Percentiles rank a stretch among this genome's conserved stretches.
Conservation (phyloP, 2,797 vertebrate genomes). For the Lerista edwardsae region DNA sequence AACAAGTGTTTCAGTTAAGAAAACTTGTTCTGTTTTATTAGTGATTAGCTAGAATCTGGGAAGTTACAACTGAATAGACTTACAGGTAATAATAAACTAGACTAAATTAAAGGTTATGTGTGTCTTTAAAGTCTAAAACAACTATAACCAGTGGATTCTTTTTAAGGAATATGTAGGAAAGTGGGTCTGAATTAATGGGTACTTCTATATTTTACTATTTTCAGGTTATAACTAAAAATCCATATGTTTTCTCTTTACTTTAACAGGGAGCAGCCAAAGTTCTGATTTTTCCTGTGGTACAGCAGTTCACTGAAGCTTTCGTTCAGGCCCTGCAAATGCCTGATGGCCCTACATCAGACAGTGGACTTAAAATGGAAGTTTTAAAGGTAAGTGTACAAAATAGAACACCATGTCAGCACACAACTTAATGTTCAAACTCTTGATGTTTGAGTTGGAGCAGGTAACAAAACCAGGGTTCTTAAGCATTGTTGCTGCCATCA, state of each 20-base stretch:
- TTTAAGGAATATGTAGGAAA: background rate
- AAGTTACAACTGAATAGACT: background rate
- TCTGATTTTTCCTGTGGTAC: constrained; percentile 95
- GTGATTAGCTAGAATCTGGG: background rate
- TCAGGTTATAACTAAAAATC: background rate
- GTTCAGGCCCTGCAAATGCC: constrained; percentile 96
- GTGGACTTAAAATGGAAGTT: constrained; percentile 98
- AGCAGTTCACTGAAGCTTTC: constrained; percentile 97
- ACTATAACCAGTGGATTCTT: background rate
- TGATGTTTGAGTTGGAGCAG: background rate
- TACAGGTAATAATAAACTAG: background rate
- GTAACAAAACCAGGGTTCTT: background rate
- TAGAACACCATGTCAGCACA: background rate
- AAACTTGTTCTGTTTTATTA: background rate
- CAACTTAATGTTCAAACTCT: background rate
- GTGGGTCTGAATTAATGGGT: background rate
- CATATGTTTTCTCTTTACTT: constrained; percentile 30
- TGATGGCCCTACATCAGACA: constrained; percentile 93
- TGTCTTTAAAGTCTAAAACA: background rate
- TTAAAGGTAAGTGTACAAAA: constrained; percentile 84
- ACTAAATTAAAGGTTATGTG: background rate
- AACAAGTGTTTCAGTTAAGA: background rate
- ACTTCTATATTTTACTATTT: background rate
- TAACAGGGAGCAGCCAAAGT: constrained; percentile 93
- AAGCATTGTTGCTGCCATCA: accelerated